Evolutionary conservation across 2,797 vertebrate genomes (phyloP).

Genomic region (Myoxocephalus aenaeus): DNA sequence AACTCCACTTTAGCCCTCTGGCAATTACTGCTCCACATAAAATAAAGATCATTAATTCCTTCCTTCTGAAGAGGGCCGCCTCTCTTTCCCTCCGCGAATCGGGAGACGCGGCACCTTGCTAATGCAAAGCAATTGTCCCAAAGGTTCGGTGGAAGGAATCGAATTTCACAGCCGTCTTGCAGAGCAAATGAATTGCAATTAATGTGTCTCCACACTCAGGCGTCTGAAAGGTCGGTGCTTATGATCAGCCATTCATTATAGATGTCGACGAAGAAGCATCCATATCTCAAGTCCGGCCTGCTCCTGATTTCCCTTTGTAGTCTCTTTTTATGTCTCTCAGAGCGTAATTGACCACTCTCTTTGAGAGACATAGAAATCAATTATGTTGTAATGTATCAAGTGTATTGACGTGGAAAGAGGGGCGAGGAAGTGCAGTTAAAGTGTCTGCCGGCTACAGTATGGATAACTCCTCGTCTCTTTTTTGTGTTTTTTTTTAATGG

Average conservation of each 20-base stretch:
- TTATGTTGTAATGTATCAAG: conserved; percentile 76
- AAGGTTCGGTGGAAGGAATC: conserved; percentile 72
- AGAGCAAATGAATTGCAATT: conserved; percentile 72
- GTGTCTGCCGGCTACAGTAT: conserved; percentile 45
- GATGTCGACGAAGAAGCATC: conserved; percentile 74
- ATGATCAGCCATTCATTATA: conserved; percentile 78
- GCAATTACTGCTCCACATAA: conserved; percentile 84
- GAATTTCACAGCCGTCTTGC: conserved; percentile 71
- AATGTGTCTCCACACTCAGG: conserved; percentile 66
- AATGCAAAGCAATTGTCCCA: conserved; percentile 66
- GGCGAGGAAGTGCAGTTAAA: conserved; percentile 61
- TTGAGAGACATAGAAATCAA: conserved; percentile 74
- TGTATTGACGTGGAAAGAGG: conserved; percentile 62
- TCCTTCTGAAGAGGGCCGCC: conserved; percentile 65
- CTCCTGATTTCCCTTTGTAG: conserved; percentile 65
- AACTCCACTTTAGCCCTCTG: conserved; percentile 80
- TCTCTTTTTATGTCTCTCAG: conserved; percentile 68
- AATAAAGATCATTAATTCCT: conserved; percentile 80
- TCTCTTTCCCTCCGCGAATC: conserved; percentile 34
- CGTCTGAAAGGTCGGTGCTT: conserved; percentile 74
- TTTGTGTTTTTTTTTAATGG: conserved; percentile 42
- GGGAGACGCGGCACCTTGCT: conserved; percentile 61
- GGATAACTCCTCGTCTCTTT: conserved; percentile 41
- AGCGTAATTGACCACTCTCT: conserved; percentile 78
- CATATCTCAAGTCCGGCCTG: conserved; percentile 69